phyloP scores from a whole-genome alignment of 2,888 invertebrate species.

The Caradrina clavipalpis region DNA sequence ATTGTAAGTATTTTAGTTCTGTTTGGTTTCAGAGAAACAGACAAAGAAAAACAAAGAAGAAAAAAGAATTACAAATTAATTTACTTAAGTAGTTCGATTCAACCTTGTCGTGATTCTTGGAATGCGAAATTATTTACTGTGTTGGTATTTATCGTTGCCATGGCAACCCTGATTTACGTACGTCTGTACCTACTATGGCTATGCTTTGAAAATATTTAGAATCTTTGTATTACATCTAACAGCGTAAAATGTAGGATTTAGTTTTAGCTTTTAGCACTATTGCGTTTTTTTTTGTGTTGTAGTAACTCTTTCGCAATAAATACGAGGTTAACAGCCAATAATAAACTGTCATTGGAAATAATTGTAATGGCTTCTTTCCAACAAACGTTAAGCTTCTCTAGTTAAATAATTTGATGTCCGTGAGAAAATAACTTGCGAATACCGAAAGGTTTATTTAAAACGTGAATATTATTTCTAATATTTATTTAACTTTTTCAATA shows the following conservation, averaged over 20 bases:
- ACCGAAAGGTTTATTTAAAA: constrained; percentile 17
- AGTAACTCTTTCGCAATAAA: constrained; percentile 1
- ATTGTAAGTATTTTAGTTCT: background rate
- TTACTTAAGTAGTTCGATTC: background rate
- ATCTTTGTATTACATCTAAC: constrained; percentile 26
- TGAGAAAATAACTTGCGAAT: constrained; percentile 41
- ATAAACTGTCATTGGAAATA: constrained; percentile 26
- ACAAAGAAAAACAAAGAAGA: background rate
- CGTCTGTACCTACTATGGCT: background rate
- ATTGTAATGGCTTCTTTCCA: constrained; percentile 48
- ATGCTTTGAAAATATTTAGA: constrained; percentile 4
- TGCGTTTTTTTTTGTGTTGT: background rate
- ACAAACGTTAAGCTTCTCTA: constrained; percentile 36
- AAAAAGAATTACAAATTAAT: background rate
- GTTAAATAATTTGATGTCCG: constrained; percentile 40
- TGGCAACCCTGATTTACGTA: constrained; percentile 27
- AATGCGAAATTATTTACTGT: constrained; percentile 24
- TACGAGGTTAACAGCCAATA: constrained; percentile 13
- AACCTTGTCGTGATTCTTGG: constrained; percentile 1
- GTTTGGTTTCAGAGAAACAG: background rate
- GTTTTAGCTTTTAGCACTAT: too few species aligned
- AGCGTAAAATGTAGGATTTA: background rate
- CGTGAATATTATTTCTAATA: background rate
- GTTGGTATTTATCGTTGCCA: constrained; percentile 32
- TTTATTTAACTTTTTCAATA: too few species aligned